phyloP scores from a whole-genome alignment of 2,888 invertebrate species.

The Melinaea menophilus region DNA sequence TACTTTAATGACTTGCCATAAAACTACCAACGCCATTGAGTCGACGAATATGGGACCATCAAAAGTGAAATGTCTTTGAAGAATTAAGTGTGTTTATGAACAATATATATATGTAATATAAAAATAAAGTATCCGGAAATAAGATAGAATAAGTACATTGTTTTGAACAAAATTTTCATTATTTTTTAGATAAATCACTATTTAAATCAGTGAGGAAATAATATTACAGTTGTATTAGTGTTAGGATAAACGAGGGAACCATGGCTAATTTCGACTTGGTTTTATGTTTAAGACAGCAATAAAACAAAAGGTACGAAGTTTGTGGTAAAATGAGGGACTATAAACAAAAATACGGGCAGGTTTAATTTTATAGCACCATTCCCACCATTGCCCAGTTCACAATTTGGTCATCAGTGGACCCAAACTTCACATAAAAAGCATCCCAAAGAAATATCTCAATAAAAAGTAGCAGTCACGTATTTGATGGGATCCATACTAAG shows the following conservation, averaged over 20 bases:
- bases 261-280: background rate
- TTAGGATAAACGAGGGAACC: background rate
- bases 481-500: conserved; percentile 41
- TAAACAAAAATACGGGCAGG: conserved; percentile 1
- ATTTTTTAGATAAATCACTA: too few relatives aligned
- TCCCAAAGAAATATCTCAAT: conserved; percentile 37
- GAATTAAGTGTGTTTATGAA: too few relatives aligned
- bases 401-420: conserved; percentile 14
- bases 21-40: background rate
- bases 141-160: too few relatives aligned
- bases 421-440: conserved; percentile 13
- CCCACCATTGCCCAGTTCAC: conserved; percentile 8
- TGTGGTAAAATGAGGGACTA: background rate
- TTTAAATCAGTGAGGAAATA: too few relatives aligned
- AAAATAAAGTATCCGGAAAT: too few relatives aligned
- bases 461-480: conserved; percentile 51
- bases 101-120: too few relatives aligned
- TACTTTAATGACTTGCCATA: background rate
- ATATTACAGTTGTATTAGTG: background rate
- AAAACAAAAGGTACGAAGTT: background rate
- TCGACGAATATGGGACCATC: too few relatives aligned
- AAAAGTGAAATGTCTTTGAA: too few relatives aligned
- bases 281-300: conserved; percentile 2
- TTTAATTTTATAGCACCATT: conserved; percentile 1
- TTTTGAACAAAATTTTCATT: too few relatives aligned